These are phyloP conservation scores for Centropristis striata DNA, from an alignment of 2,113 vertebrate genomes.

Conservation along the genomic window DNA sequence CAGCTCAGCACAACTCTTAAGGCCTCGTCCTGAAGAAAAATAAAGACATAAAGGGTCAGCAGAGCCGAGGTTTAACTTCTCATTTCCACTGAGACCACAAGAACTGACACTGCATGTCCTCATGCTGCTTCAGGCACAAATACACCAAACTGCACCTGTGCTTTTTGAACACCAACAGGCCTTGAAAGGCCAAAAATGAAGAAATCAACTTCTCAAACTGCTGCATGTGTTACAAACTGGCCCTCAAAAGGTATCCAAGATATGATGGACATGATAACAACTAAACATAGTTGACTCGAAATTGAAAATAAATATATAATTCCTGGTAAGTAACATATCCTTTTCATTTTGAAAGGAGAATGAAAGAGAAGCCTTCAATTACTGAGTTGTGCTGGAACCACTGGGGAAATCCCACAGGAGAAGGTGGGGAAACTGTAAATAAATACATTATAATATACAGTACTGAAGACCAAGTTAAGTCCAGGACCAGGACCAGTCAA, in stretches of 20 bases:
- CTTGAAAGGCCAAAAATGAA: accelerated
- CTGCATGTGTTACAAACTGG: neutral
- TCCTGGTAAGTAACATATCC: neutral
- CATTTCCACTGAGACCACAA: slow-evolving; percentile 4
- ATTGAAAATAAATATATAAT: neutral
- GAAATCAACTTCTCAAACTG: neutral
- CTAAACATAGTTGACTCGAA: neutral
- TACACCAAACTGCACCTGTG: neutral
- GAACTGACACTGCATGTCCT: neutral
- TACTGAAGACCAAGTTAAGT: too few relatives aligned
- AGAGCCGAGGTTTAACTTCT: too few relatives aligned
- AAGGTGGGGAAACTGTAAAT: neutral
- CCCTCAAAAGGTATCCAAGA: neutral
- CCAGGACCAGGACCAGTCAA: too few relatives aligned
- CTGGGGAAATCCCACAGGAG: neutral
- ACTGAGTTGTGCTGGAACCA: neutral
- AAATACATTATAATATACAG: neutral
- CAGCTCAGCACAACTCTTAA: slow-evolving; percentile 87
- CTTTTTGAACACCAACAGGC: neutral
- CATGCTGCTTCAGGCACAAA: neutral
- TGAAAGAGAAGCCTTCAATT: neutral
- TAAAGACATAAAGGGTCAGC: slow-evolving; percentile 15
- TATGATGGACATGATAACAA: neutral
- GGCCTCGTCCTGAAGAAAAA: slow-evolving; percentile 77
- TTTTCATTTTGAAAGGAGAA: neutral